A percentile compares a stretch with the other conserved stretches of the same genome.
These are phyloP conservation scores for Miniopterus natalensis DNA, from an alignment of 2,113 vertebrate species.

Conservation along the genomic window DNA sequence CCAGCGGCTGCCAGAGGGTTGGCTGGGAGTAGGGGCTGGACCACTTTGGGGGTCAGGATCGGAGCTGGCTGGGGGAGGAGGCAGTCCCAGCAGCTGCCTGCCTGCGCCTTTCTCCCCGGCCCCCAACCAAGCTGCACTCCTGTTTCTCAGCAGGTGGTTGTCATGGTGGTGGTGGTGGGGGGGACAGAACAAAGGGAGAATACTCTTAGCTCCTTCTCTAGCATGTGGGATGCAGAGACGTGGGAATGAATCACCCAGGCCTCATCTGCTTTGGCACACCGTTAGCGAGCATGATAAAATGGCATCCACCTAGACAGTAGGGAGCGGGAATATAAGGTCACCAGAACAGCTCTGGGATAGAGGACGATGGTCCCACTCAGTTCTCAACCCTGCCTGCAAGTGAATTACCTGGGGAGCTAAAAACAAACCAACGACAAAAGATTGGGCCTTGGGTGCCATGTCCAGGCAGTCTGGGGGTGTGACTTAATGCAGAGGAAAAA, in stretches of 20 bases:
- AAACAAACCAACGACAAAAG: not conserved
- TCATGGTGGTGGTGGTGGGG: accelerated
- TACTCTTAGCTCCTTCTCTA: not conserved
- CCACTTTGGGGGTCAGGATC: not conserved
- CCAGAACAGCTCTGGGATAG: not conserved
- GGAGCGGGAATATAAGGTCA: not conserved
- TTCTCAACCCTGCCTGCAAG: not conserved
- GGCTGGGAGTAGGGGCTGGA: not conserved
- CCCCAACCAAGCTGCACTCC: not conserved
- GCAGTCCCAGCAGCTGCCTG: not conserved
- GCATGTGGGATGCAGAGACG: not conserved
- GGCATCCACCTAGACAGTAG: not conserved
- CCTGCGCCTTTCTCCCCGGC: not conserved
- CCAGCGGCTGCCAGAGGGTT: not conserved
- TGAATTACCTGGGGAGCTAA: not conserved
- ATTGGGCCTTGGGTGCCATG: not conserved
- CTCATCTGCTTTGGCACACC: not conserved
- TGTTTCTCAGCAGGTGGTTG: not conserved
- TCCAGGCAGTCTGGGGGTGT: not conserved
- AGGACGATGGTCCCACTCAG: not conserved
- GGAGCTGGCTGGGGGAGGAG: not conserved
- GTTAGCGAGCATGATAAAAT: not conserved
- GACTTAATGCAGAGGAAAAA: not conserved
- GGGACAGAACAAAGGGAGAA: not conserved
- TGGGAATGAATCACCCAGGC: not conserved